phyloP scores from a whole-genome alignment of 2,797 vertebrate species.

The Calcarius lapponicus region DNA sequence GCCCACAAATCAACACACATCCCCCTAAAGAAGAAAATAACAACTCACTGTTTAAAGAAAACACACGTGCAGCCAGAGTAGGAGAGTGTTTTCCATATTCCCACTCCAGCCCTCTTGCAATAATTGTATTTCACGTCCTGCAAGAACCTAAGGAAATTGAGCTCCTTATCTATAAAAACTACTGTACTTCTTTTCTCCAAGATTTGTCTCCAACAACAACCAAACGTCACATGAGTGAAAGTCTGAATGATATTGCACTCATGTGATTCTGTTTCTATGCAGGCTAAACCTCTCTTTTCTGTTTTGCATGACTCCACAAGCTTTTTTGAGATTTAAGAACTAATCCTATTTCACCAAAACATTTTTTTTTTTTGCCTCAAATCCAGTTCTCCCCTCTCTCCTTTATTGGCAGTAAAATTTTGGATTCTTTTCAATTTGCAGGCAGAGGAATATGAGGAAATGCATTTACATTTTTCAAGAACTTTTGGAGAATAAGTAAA shows the following conservation, averaged over 20 bases:
- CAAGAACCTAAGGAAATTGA: slow-evolving; percentile 35
- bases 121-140: slow-evolving; percentile 9
- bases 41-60: background rate
- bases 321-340: slow-evolving; percentile 76
- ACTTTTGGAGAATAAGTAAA: background rate
- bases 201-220: slow-evolving; percentile 70
- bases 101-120: background rate
- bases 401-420: background rate
- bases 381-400: background rate
- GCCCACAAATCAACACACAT: background rate
- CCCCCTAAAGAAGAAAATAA: background rate
- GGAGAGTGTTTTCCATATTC: slow-evolving; percentile 17
- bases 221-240: slow-evolving; percentile 63
- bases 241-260: slow-evolving; percentile 68
- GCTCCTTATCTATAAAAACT: slow-evolving; percentile 62
- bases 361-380: slow-evolving; percentile 58
- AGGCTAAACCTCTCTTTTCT: slow-evolving; percentile 71
- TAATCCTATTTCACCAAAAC: slow-evolving; percentile 80
- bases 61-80: background rate
- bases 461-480: background rate
- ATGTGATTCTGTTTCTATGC: slow-evolving; percentile 76
- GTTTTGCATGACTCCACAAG: slow-evolving; percentile 72
- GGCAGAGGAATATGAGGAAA: slow-evolving; percentile 10
- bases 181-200: slow-evolving; percentile 64
- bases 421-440: slow-evolving; percentile 4